phyloP scores from a whole-genome alignment of 2,888 invertebrate species.

The Mantis religiosa region DNA sequence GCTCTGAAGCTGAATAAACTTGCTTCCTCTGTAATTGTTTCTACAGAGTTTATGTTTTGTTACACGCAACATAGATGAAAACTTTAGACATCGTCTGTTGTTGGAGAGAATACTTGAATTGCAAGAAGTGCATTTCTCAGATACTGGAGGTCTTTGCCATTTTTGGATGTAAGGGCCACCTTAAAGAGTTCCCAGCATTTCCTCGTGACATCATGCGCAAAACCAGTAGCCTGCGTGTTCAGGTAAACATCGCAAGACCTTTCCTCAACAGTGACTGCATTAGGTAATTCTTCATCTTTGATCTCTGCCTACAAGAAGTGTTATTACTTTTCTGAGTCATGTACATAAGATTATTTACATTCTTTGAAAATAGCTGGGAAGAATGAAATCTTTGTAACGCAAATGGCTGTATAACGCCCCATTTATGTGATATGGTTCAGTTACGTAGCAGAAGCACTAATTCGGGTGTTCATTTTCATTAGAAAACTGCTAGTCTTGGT shows the following conservation, averaged over 20 bases:
- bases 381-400: too few species aligned
- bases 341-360: too few species aligned
- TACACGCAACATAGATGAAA: background rate
- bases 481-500: too few species aligned
- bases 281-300: background rate
- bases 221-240: background rate
- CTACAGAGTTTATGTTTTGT: too few species aligned
- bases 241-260: background rate
- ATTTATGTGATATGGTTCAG: too few species aligned
- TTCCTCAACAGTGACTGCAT: background rate
- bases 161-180: background rate
- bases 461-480: too few species aligned
- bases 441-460: too few species aligned
- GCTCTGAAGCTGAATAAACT: too few species aligned
- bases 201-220: background rate
- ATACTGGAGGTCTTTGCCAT: background rate
- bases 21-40: too few species aligned
- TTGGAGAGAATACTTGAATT: background rate
- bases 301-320: background rate
- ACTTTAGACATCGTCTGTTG: background rate
- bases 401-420: too few species aligned
- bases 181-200: background rate
- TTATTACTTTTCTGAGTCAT: too few species aligned
- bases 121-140: background rate
- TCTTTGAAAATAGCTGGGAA: too few species aligned